Evolutionary conservation across 2,797 vertebrate genomes (phyloP), one percentile per base, ranked within the genome.

Genomic region (Rhincodon typus): DNA sequence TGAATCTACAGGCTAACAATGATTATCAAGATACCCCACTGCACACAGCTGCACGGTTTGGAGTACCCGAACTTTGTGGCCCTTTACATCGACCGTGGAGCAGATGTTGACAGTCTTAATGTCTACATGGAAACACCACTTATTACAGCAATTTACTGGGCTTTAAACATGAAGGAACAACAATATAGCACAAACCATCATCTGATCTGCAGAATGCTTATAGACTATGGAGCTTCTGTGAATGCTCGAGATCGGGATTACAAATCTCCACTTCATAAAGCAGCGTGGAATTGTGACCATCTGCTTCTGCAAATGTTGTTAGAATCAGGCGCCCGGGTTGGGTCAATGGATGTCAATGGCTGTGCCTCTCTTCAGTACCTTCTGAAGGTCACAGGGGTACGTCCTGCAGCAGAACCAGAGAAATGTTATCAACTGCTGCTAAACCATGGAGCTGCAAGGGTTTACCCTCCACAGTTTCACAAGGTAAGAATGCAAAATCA

Each of bases 231-330:
- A 0, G 99, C 99, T 0, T 98, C 98, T 95, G 98, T 98, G 17
- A 98, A 99, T 2, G 95, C 98, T 95, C 97, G 98, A 0, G 99
- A 99, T 0, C 98, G 98, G 1, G 99, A 99, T 97, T 97, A 98
- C 84, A 99, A 99, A 96, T 98, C 99, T 0, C 98, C 99, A 0
- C 98, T 99, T 19, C 99, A 99, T 97, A 99, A 99, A 97, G 99
- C 99, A 0, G 98, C 99, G 95, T 99, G 99, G 99, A 99, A 99
- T 97, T 99, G 98, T 25, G 99, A 99, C 96, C 98, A 99, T 0
- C 86, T 98, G 94, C 97, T 99, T 96, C 98, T 99, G 96, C 97
- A 98, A 96, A 99, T 99, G 98, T 97, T 99, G 96, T 97, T 99
- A 96, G 98, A 99, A 95, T 98, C 98, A 0, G 99, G 99, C 3